Evolutionary conservation across 2,888 invertebrate genomes (phyloP).

Genomic region (Cerastis leucographa): DNA sequence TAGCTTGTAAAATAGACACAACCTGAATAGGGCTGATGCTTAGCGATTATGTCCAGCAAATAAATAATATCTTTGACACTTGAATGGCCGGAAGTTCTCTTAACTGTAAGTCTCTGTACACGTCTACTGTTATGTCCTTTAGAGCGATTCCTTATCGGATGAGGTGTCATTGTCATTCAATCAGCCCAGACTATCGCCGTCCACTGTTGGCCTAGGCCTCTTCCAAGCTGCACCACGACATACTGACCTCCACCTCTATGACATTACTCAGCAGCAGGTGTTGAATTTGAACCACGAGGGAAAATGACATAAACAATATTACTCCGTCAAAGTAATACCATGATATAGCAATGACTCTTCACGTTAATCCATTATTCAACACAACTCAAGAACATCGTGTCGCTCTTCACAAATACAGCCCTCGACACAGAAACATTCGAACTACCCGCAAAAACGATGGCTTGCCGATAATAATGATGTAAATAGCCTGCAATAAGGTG

Average conservation of each 20-base stretch:
- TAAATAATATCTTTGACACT: neutral
- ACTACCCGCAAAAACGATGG: slow-evolving; percentile 58
- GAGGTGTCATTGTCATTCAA: neutral
- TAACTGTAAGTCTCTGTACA: neutral
- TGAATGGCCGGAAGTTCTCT: neutral
- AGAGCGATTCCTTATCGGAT: neutral
- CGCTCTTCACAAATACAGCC: neutral
- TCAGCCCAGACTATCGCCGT: too few species aligned
- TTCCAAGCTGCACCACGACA: neutral
- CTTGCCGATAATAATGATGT: slow-evolving; percentile 68
- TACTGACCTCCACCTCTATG: neutral
- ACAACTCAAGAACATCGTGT: slow-evolving; percentile 26
- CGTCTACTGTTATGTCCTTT: neutral
- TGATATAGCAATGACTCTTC: slow-evolving; percentile 9
- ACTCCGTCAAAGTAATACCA: neutral
- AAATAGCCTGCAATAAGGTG: slow-evolving; percentile 68
- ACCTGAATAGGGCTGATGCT: neutral
- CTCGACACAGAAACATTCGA: slow-evolving; percentile 3
- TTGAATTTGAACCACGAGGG: neutral
- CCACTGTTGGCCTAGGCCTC: neutral
- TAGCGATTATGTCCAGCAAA: neutral
- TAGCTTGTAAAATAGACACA: neutral
- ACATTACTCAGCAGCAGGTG: neutral
- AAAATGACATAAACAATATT: neutral
- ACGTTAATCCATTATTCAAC: slow-evolving; percentile 47